Conservation (phyloP, 2,113 vertebrate genomes). For the Melozone crissalis region DNA sequence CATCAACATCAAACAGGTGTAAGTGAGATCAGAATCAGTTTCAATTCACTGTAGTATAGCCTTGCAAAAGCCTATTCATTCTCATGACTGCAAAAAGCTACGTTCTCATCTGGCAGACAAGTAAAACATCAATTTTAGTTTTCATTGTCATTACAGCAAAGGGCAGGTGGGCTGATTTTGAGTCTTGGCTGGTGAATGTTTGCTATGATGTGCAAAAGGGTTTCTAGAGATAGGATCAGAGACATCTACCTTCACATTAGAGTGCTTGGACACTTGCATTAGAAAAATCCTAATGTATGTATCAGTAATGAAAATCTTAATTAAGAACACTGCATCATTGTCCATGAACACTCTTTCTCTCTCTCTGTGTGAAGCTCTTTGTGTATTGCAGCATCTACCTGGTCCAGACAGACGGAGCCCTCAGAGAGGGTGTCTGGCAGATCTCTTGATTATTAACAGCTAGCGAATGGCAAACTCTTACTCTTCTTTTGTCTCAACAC, state of each 20-base stretch:
- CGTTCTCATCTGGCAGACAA: neutral
- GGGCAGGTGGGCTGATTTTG: constrained; percentile 36
- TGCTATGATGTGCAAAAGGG: neutral
- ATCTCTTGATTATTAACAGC: constrained; percentile 76
- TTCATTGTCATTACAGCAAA: constrained; percentile 38
- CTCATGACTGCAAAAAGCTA: neutral
- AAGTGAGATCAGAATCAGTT: constrained; percentile 51
- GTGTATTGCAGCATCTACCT: constrained; percentile 75
- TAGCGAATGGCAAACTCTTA: constrained; percentile 68
- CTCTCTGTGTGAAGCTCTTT: constrained; percentile 74
- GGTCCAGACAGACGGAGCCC: constrained; percentile 76
- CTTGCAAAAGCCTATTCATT: neutral
- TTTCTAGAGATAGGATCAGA: constrained; percentile 75
- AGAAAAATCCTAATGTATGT: constrained; percentile 82
- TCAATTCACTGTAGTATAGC: neutral
- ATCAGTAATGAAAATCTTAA: constrained; percentile 88
- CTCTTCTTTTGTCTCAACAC: constrained; percentile 71
- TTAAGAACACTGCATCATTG: constrained; percentile 82
- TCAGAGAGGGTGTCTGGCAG: constrained; percentile 74
- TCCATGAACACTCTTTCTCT: constrained; percentile 73
- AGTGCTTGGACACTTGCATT: constrained; percentile 73
- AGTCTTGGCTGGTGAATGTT: constrained; percentile 18
- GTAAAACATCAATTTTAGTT: neutral
- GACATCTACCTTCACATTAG: constrained; percentile 78
- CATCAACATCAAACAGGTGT: constrained; percentile 25